phyloP scores from a whole-genome alignment of 2,888 invertebrate species.

The Harpalus rubripes region DNA sequence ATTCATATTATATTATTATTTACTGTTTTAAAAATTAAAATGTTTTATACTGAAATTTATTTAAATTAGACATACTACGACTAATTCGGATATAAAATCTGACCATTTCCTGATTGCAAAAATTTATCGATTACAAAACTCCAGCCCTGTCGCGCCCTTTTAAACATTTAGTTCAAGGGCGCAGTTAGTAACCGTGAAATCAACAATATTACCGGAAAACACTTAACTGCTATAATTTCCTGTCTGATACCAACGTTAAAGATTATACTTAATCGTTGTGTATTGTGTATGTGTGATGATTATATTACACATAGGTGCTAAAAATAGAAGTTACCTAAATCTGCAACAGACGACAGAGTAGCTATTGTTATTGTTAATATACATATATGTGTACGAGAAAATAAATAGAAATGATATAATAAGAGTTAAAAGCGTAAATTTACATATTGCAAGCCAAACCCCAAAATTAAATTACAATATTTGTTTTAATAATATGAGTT shows the following conservation, averaged over 20 bases:
- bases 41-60: too few species aligned
- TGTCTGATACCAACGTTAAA: slow-evolving; percentile 43
- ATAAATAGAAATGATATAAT: neutral
- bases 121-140: neutral
- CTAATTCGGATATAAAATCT: neutral
- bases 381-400: neutral
- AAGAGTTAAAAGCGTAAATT: too few species aligned
- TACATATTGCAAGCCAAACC: too few species aligned
- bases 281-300: slow-evolving; percentile 9
- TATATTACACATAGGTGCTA: slow-evolving; percentile 27
- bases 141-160: slow-evolving; percentile 6
- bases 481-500: too few species aligned
- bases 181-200: slow-evolving; percentile 23
- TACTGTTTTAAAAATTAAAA: too few species aligned
- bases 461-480: too few species aligned
- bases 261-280: slow-evolving; percentile 12
- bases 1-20: too few species aligned
- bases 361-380: neutral
- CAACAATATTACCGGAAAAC: slow-evolving; percentile 28
- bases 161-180: slow-evolving; percentile 22
- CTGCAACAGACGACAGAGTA: slow-evolving; percentile 4
- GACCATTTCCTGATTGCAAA: neutral
- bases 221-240: slow-evolving; percentile 43
- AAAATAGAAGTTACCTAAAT: slow-evolving; percentile 34
- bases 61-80: too few species aligned